Conservation (phyloP, 2,888 invertebrate genomes). For the Scaeva pyrastri region DNA sequence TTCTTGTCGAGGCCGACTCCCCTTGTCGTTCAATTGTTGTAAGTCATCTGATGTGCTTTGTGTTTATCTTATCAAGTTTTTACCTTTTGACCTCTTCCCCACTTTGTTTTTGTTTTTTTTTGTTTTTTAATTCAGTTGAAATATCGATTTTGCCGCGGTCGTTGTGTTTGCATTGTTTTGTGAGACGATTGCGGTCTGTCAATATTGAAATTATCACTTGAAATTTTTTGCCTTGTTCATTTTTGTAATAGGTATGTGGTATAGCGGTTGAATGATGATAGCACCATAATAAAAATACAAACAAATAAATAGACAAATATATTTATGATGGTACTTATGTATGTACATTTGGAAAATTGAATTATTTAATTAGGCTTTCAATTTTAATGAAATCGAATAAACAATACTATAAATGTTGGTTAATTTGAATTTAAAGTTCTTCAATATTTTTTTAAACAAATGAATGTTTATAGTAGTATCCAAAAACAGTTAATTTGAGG, state of each 20-base stretch:
- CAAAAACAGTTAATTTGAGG: no score
- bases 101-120: not conserved
- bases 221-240: not conserved
- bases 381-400: no score
- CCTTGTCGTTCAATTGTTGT: slow-evolving; percentile 31
- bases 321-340: no score
- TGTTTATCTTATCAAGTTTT: slow-evolving; percentile 57
- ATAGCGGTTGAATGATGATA: slow-evolving; percentile 29
- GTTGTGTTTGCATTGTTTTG: slow-evolving; percentile 19
- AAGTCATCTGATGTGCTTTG: slow-evolving; percentile 25
- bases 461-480: no score
- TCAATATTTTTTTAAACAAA: no score
- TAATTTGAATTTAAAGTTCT: no score
- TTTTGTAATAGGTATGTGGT: not conserved
- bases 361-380: no score
- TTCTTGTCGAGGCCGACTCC: slow-evolving; percentile 13
- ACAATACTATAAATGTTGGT: no score
- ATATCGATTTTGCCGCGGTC: not conserved
- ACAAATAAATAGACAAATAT: no score
- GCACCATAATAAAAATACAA: not conserved
- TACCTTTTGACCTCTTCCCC: slow-evolving; percentile 53
- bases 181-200: slow-evolving; percentile 6
- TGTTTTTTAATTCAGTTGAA: not conserved
- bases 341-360: no score
- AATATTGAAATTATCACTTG: slow-evolving; percentile 21